Percentiles rank a stretch among this genome's conserved stretches.
phyloP scores from a whole-genome alignment of 2,888 invertebrate species.

The Oscheius sp. region DNA sequence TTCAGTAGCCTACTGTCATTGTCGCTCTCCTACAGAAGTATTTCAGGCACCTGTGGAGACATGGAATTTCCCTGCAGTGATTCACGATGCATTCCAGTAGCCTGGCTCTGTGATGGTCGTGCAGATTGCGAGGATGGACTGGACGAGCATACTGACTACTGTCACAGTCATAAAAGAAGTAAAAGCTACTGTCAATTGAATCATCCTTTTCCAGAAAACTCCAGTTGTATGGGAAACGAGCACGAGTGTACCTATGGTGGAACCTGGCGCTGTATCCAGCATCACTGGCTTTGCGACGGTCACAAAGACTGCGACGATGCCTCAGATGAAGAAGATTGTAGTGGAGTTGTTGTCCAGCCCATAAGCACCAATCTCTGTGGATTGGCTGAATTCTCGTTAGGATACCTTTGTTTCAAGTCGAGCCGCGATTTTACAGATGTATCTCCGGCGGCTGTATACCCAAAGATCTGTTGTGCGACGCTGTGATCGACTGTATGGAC shows the following conservation, averaged over 20 bases:
- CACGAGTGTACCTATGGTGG: slow-evolving; percentile 51
- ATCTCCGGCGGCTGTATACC: slow-evolving; percentile 25
- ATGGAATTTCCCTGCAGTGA: slow-evolving; percentile 18
- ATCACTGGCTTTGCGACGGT: slow-evolving; percentile 55
- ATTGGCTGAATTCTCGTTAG: slow-evolving; percentile 29
- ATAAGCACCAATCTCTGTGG: slow-evolving; percentile 5
- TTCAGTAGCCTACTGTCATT: no score
- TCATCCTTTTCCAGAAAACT: slow-evolving; percentile 39
- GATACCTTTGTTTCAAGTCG: no score
- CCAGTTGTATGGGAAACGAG: slow-evolving; percentile 52
- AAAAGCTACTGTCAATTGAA: neutral
- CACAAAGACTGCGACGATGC: slow-evolving; percentile 54
- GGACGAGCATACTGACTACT: slow-evolving; percentile 46
- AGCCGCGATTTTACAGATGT: slow-evolving; percentile 5
- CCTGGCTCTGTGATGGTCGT: slow-evolving; percentile 54
- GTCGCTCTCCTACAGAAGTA: no score
- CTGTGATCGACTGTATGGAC: slow-evolving; percentile 32
- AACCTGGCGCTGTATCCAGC: slow-evolving; percentile 45
- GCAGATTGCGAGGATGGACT: slow-evolving; percentile 47
- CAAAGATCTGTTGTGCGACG: slow-evolving; percentile 14
- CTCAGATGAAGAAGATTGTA: slow-evolving; percentile 42
- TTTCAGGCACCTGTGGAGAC: slow-evolving; percentile 21
- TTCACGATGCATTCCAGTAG: slow-evolving; percentile 42
- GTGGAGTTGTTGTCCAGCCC: slow-evolving; percentile 32
- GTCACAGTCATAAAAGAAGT: slow-evolving; percentile 41